A percentile compares a stretch with the other conserved stretches of the same genome.
phyloP scores from a whole-genome alignment of 1,140 invertebrate genomes.

The Drosophila sp. region DNA sequence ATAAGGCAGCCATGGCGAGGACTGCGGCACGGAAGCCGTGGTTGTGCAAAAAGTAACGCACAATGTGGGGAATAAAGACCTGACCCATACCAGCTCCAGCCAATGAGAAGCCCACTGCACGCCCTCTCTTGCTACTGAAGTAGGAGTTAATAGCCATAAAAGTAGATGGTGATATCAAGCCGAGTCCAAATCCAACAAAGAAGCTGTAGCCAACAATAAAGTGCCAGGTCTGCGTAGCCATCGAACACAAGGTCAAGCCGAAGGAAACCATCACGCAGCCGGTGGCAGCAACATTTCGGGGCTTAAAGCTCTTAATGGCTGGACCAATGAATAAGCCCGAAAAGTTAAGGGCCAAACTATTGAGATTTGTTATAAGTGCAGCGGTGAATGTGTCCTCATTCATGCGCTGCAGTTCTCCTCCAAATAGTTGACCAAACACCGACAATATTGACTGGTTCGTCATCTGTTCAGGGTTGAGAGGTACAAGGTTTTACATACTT shows the following conservation, averaged over 20 bases:
- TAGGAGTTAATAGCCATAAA: constrained; percentile 90
- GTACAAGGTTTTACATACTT: neutral
- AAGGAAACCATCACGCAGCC: constrained; percentile 87
- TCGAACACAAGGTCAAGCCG: constrained; percentile 88
- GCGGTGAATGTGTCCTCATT: constrained; percentile 88
- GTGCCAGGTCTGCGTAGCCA: constrained; percentile 87
- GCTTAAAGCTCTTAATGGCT: constrained; percentile 87
- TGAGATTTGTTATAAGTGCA: constrained; percentile 88
- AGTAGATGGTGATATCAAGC: constrained; percentile 88
- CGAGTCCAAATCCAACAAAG: constrained; percentile 87
- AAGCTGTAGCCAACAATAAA: constrained; percentile 89
- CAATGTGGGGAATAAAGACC: constrained; percentile 89
- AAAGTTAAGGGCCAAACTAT: constrained; percentile 89
- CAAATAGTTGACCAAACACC: constrained; percentile 89
- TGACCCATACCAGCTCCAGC: constrained; percentile 90
- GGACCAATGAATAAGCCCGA: constrained; percentile 88
- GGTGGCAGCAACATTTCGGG: constrained; percentile 87
- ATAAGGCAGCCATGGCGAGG: constrained; percentile 87
- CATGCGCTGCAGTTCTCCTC: constrained; percentile 87
- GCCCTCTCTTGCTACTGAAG: constrained; percentile 88
- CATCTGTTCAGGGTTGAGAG: constrained; percentile 85
- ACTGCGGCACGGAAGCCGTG: constrained; percentile 87
- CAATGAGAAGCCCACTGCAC: constrained; percentile 89
- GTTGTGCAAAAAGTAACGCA: constrained; percentile 86
- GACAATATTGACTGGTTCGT: constrained; percentile 90